phyloP scores from a whole-genome alignment of 2,888 invertebrate species.

The Drosophila eohydei region DNA sequence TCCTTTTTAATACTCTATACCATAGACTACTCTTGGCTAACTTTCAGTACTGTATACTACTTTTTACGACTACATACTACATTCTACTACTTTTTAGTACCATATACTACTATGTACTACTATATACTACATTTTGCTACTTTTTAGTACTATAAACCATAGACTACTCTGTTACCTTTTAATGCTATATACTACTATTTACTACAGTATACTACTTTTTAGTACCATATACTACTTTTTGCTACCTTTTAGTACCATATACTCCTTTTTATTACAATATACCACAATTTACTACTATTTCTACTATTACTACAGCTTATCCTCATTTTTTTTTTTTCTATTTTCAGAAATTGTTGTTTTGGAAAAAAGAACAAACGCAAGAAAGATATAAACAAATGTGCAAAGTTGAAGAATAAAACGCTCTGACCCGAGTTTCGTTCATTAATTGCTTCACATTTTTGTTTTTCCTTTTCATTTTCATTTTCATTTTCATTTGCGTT shows the following conservation, averaged over 20 bases:
- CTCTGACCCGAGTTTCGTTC: conserved; percentile 43
- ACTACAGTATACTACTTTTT: neutral
- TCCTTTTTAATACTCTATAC: neutral
- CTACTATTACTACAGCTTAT: no score
- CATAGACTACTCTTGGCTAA: no score
- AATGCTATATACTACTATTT: neutral
- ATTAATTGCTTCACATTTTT: conserved; percentile 59
- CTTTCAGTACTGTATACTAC: no score
- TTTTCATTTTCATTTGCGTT: conserved; percentile 39
- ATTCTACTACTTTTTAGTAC: no score
- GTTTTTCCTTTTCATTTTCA: conserved; percentile 31
- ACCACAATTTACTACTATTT: no score
- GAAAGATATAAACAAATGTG: neutral
- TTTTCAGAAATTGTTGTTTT: neutral
- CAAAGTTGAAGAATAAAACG: conserved; percentile 13
- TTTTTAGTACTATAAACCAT: neutral
- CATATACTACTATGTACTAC: no score
- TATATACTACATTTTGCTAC: neutral
- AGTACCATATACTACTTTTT: neutral
- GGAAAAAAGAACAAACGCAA: neutral
- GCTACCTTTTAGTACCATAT: no score
- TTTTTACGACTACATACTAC: no score
- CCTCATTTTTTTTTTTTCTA: no score
- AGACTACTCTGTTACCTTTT: neutral
- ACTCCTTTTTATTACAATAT: neutral